Evolutionary conservation across 2,113 vertebrate genomes (phyloP).

Genomic region (Lagopus leucura): DNA sequence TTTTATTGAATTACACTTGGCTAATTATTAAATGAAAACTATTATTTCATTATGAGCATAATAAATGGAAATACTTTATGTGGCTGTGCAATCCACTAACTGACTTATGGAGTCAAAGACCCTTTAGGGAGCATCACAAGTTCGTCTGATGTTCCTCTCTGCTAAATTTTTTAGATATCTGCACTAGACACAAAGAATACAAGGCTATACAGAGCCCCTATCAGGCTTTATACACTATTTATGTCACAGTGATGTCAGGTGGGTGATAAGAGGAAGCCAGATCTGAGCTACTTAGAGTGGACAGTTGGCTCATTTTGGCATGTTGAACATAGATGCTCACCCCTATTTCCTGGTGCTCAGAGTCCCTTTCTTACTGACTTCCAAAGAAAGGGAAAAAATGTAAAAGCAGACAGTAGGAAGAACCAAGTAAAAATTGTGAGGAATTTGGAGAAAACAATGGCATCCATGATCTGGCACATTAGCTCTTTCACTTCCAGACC

Average conservation of each 20-base stretch:
- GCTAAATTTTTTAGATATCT: constrained; percentile 15
- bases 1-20: constrained; percentile 49
- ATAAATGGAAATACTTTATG: constrained; percentile 33
- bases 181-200: background rate
- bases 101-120: background rate
- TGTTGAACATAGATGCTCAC: background rate
- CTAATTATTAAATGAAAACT: constrained; percentile 64
- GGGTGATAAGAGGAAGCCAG: background rate
- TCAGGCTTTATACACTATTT: background rate
- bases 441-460: background rate
- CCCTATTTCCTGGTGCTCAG: background rate
- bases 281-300: background rate
- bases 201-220: background rate
- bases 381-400: background rate
- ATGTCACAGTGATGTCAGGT: background rate
- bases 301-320: background rate
- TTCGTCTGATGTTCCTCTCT: background rate
- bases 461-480: background rate
- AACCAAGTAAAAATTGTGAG: background rate
- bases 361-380: background rate
- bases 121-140: constrained; percentile 46
- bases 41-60: constrained; percentile 13
- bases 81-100: constrained; percentile 50
- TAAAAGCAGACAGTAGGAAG: background rate
- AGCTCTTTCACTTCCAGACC: constrained; percentile 1